A percentile compares a stretch with the other conserved stretches of the same genome.
Conservation (phyloP, 1,140 invertebrate species). For the Hyposmocoma kahamanoa region DNA sequence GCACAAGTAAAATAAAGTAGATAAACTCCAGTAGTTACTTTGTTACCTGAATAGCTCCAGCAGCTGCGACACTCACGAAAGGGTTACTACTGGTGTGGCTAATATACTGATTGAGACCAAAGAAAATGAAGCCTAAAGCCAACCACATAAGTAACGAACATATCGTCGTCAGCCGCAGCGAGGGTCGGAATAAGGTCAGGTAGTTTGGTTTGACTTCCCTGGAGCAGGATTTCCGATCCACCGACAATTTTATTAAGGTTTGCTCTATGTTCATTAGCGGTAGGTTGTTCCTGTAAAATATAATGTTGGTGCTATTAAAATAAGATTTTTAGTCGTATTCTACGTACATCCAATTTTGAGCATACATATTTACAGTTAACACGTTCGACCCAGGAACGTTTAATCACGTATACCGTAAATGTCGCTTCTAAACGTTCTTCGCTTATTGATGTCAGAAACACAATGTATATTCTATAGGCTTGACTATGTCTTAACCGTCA, state of each 20-base stretch:
- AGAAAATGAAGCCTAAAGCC: constrained; percentile 81
- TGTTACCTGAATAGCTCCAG: constrained; percentile 52
- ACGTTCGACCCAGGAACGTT: too few species aligned
- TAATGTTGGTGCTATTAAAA: too few species aligned
- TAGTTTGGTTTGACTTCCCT: constrained; percentile 72
- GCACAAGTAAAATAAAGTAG: too few species aligned
- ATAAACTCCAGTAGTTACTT: too few species aligned
- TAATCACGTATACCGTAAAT: too few species aligned
- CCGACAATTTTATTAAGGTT: constrained; percentile 36
- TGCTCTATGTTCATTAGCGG: constrained; percentile 71
- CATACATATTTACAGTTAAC: too few species aligned
- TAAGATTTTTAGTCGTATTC: too few species aligned
- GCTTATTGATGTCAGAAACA: too few species aligned
- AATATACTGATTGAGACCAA: constrained; percentile 84
- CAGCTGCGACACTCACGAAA: constrained; percentile 79
- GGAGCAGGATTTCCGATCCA: constrained; percentile 31
- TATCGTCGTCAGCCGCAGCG: constrained; percentile 81
- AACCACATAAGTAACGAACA: constrained; percentile 81
- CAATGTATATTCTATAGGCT: too few species aligned
- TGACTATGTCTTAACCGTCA: too few species aligned
- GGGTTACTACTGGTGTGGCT: constrained; percentile 81
- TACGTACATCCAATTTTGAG: too few species aligned
- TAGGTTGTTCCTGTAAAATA: constrained; percentile 69
- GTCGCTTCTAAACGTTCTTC: too few species aligned
- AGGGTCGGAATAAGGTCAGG: constrained; percentile 79